A percentile compares a stretch with the other conserved stretches of the same genome.
phyloP scores from a whole-genome alignment of 37 sponge, comb jelly and placozoan species.

The Halichondria panicea region DNA sequence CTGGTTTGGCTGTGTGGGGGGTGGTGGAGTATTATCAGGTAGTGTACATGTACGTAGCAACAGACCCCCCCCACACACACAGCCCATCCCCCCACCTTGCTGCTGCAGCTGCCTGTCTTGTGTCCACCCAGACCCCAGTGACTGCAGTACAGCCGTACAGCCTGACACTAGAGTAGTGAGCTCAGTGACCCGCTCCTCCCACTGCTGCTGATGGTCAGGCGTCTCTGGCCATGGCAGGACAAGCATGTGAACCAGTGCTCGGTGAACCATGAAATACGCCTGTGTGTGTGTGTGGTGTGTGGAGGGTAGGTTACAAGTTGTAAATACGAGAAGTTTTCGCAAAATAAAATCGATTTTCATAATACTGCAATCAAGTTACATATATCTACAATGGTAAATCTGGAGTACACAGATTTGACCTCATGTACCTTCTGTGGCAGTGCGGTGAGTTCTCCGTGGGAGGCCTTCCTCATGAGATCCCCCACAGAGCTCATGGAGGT shows the following conservation, averaged over 20 bases:
- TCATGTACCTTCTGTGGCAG: conserved; percentile 60
- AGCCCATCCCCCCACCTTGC: conserved; percentile 31
- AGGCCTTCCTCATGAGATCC: conserved; percentile 37
- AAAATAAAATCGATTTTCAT: not conserved
- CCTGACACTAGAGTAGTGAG: conserved; percentile 22
- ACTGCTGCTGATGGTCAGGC: conserved; percentile 58
- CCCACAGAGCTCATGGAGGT: conserved; percentile 42
- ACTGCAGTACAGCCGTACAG: conserved; percentile 12
- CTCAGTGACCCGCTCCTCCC: conserved; percentile 30
- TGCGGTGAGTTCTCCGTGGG: conserved; percentile 12
- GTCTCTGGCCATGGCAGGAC: conserved; percentile 78
- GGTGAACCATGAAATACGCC: conserved; percentile 38
- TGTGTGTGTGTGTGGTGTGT: not conserved
- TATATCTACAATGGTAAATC: not conserved
- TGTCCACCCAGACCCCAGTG: not conserved
- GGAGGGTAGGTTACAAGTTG: not conserved
- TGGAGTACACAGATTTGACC: not conserved
- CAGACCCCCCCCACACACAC: no score
- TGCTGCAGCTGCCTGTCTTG: conserved; percentile 13
- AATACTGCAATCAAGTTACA: not conserved
- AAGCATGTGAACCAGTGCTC: conserved; percentile 43
- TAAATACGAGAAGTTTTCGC: not conserved
- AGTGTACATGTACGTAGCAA: no score
- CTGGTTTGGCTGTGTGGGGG: conserved; percentile 32
- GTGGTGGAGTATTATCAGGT: not conserved